Base-by-base conservation (phyloP, 2,797 vertebrate species). In the Tenualosa ilisha region DNA sequence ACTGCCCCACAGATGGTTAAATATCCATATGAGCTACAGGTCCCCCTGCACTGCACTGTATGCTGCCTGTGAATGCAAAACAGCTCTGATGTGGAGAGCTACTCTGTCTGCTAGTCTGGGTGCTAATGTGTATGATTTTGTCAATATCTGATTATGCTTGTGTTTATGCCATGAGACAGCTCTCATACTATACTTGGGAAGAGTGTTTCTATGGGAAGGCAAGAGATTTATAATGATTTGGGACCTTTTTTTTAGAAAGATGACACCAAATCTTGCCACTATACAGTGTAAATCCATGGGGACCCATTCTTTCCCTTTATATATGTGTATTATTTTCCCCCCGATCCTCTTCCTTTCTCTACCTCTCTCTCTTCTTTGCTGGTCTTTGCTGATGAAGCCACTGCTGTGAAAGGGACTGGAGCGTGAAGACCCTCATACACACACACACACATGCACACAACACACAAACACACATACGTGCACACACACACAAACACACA, bases 331-430 rank as follows among this genome's bases (percentile, higher is more conserved):
- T 87, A 82, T 87, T 54, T 24, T 83, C 83, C 86, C 56, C 75
- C 87, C 17, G 31, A 43, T 82, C 54, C 63, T 72, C 51, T 81
- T 63, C 17, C 88, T 24, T 49, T 53, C 89, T 89, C 88, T 90
- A 90, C 51, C 90, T 82, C 89, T 89, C 88, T 90, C 90, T 91
- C 89, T 88, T 84, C 83, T 85, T 56, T 82, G 56, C 81, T 61
- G 43, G 75, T 86, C 68, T 68, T 68, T 75, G 68, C 68, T 75
- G 31, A 43, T 75, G 37, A 75, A 75, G 37, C 68, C 68, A 75
- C 68, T 40, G 31, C 68, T 20, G 53, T 79, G 8, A 6, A 7
- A 83, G 20, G 9, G 12, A 56, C 4, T 40, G 31, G 53, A 22
- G 82, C 49, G 8, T 31, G 82, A 75, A 75, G 68, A 75, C 13